A percentile compares a stretch with the other conserved stretches of the same genome.
Evolutionary conservation across 2,113 vertebrate genomes (phyloP).

Genomic region (Caloenas nicobarica): DNA sequence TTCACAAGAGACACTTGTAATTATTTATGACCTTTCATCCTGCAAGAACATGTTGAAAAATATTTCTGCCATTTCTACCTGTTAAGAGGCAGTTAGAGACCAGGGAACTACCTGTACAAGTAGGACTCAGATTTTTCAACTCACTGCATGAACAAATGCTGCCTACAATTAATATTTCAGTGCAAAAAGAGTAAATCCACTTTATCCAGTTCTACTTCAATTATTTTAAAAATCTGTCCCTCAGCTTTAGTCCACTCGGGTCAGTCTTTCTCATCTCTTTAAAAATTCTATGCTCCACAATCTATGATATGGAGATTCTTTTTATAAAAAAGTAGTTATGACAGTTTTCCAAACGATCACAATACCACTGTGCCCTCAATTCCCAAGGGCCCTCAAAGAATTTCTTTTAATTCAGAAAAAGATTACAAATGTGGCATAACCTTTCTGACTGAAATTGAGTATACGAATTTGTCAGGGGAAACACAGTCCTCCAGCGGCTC

Average conservation of each 20-base stretch:
- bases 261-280: not conserved
- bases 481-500: not conserved
- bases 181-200: not conserved
- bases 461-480: not conserved
- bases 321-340: conserved; percentile 18
- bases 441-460: conserved; percentile 20
- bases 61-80: not conserved
- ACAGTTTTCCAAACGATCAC: conserved; percentile 17
- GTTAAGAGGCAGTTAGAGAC: not conserved
- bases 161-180: not conserved
- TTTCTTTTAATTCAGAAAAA: conserved; percentile 25
- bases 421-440: not conserved
- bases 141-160: not conserved
- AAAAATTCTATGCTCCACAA: not conserved
- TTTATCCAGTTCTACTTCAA: not conserved
- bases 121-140: not conserved
- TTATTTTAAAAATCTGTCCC: not conserved
- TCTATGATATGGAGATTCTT: not conserved
- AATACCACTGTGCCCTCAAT: not conserved
- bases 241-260: not conserved
- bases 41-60: not conserved
- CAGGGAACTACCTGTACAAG: not conserved
- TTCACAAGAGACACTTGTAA: not conserved
- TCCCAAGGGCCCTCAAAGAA: conserved; percentile 6
- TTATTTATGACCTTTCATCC: not conserved